phyloP scores from a whole-genome alignment of 1,140 invertebrate species.

The Brachionus plicatilis region DNA sequence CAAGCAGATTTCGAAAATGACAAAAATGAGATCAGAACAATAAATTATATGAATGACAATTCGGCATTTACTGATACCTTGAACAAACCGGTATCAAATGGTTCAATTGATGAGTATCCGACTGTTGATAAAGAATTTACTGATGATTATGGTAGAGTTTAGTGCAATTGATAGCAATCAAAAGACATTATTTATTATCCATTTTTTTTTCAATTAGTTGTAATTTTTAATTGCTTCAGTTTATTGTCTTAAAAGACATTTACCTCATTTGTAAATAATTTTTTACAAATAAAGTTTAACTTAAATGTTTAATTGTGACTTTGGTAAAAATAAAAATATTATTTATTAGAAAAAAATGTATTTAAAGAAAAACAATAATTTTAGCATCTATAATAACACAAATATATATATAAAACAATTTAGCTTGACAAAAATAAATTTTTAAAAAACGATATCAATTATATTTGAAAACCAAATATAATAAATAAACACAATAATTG shows the following conservation, averaged over 20 bases:
- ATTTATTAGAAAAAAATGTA: no score
- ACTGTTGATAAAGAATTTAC: conserved; percentile 27
- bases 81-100: neutral
- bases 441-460: no score
- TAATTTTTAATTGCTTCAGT: neutral
- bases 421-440: no score
- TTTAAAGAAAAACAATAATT: no score
- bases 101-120: conserved; percentile 7
- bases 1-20: conserved; percentile 7
- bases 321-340: no score
- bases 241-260: neutral
- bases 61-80: neutral
- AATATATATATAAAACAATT: no score
- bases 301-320: neutral
- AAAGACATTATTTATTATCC: neutral
- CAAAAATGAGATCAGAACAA: neutral
- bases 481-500: no score
- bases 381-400: no score
- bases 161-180: neutral
- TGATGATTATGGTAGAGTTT: conserved; percentile 22
- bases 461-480: no score
- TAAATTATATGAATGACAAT: conserved; percentile 36
- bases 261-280: neutral
- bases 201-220: neutral
- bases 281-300: neutral